Conservation (phyloP, 2,797 vertebrate genomes). For the Bufotes viridis region DNA sequence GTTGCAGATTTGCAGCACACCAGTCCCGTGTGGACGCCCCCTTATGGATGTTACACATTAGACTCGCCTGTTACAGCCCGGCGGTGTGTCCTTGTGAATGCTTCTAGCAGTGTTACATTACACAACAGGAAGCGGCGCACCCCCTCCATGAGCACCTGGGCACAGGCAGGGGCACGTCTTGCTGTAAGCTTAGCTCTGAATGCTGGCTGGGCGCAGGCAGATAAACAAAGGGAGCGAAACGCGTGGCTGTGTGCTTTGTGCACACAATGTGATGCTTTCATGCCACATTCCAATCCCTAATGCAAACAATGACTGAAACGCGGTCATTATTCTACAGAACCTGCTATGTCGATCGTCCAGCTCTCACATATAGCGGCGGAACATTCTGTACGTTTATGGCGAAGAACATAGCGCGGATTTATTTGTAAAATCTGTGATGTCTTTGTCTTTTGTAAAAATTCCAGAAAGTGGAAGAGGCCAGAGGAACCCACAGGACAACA, state of each 20-base stretch:
- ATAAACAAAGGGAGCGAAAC: background rate
- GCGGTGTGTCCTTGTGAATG: background rate
- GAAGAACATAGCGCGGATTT: too few relatives aligned
- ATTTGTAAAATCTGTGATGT: too few relatives aligned
- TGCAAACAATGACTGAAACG: background rate
- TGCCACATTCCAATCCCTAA: constrained; percentile 12
- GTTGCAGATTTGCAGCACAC: too few relatives aligned
- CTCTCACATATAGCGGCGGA: background rate
- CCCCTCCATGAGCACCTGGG: constrained; percentile 24
- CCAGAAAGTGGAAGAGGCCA: too few relatives aligned
- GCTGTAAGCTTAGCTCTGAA: constrained; percentile 1
- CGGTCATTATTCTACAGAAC: background rate
- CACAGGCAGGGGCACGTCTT: constrained; percentile 22
- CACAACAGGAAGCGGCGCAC: constrained; percentile 26
- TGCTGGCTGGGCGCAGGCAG: background rate
- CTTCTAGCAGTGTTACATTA: constrained; percentile 6
- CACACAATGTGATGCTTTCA: constrained; percentile 22
- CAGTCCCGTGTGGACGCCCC: too few relatives aligned
- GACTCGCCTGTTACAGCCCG: background rate
- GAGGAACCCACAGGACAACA: too few relatives aligned
- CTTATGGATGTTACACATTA: background rate
- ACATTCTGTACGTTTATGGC: background rate
- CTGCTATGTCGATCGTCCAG: background rate
- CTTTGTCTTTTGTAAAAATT: too few relatives aligned
- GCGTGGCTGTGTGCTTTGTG: background rate